Base-by-base conservation (phyloP, 2,888 invertebrate genomes). In the Aporophyla lueneburgensis region DNA sequence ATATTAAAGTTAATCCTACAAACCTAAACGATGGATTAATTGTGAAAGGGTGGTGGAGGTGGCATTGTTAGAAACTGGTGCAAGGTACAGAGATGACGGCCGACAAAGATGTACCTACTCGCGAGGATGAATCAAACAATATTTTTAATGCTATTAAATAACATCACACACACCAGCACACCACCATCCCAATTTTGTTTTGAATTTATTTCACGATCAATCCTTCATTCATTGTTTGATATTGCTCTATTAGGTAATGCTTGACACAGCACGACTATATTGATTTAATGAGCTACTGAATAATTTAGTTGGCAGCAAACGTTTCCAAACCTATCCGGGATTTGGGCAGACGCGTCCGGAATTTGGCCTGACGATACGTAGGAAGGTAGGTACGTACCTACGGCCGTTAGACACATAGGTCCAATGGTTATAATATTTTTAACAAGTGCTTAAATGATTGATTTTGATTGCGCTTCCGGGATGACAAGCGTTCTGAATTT, bases 231-330 rank as follows among this genome's bases (percentile, higher is more conserved):
- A 7, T 12, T 43, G 43, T 43, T 71, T 54, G 33, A n/a, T 10
- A 46, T 27, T 58, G 21, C 16, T 58, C 58, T 10, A 43, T 74
- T 75, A n/a, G n/a, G n/a, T n/a, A 76, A 40, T 43, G 21, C 21
- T 12, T 40, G 40, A 76, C 27, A 40, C 43, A 43, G 1, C 9
- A 9, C 9, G 43, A 43, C 40, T 54, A 3, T 9, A 51, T 9
- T 53, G 43, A 56, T 24, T 40, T 24, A 71, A 71, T 73, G 71
- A 63, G 56, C 19, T 58, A 5, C 27, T 77, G 51, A 76, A 65
- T 76, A 65, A 76, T 65, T 76, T 51, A 58, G 27, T 43, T 19
- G 58, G 10, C 49, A 43, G n/a, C 51, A 51, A 77, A n/a, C 56
- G 27, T 43, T 65, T 65, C 24, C 14, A 33, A 77, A 43, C 51